A percentile compares a stretch with the other conserved stretches of the same genome.
These are phyloP conservation scores for Synanthedon vespiformis DNA, from an alignment of 2,888 invertebrate species.

Conservation along the genomic window DNA sequence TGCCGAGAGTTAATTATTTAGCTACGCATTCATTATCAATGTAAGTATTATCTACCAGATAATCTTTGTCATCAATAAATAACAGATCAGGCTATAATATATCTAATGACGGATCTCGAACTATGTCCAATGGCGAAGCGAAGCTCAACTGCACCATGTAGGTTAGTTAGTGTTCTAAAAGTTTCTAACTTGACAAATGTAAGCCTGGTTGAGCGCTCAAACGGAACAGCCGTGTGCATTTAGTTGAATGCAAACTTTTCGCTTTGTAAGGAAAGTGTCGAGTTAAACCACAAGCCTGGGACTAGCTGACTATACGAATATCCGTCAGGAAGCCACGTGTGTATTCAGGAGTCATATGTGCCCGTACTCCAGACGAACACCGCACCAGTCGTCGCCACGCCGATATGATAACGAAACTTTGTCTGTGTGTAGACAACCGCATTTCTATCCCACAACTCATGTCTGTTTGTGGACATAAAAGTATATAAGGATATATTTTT, in stretches of 20 bases:
- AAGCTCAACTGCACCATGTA: slow-evolving; percentile 13
- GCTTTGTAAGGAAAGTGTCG: slow-evolving; percentile 19
- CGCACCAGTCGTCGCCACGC: slow-evolving; percentile 19
- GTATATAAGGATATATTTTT: slow-evolving; percentile 31
- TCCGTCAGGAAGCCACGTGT: slow-evolving; percentile 41
- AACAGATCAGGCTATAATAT: too few species aligned
- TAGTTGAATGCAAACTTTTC: slow-evolving; percentile 54
- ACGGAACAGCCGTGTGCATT: slow-evolving; percentile 45
- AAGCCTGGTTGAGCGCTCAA: slow-evolving; percentile 36
- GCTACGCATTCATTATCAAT: too few species aligned
- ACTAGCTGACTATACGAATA: slow-evolving; percentile 41
- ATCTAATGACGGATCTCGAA: too few species aligned
- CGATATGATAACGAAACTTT: slow-evolving; percentile 42
- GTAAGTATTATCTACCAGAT: too few species aligned
- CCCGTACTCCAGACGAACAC: slow-evolving; percentile 7
- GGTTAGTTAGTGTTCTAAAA: slow-evolving; percentile 24
- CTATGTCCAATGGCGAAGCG: background rate
- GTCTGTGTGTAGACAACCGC: slow-evolving; percentile 26
- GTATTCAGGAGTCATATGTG: slow-evolving; percentile 33
- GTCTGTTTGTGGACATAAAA: slow-evolving; percentile 12
- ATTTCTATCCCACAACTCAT: slow-evolving; percentile 6
- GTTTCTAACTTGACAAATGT: slow-evolving; percentile 44
- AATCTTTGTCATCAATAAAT: too few species aligned
- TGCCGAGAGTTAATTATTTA: too few species aligned
- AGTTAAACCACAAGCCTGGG: slow-evolving; percentile 31